Evolutionary conservation across 2,797 vertebrate genomes (phyloP), one percentile per base, ranked within the genome.

Genomic region (Chrosomus eos): DNA sequence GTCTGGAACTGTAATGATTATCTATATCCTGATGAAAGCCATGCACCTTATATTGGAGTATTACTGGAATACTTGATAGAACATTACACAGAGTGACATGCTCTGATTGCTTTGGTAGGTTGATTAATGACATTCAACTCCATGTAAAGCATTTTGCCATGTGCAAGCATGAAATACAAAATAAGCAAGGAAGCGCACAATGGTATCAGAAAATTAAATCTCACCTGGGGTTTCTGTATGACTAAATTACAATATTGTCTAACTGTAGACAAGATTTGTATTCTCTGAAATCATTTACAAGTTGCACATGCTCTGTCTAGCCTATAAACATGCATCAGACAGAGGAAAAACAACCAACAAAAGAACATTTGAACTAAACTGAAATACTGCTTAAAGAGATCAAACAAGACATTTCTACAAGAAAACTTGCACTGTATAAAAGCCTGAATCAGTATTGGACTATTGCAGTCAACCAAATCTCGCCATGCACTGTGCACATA

Each of bases 31-130:
- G 18, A 58, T 60, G 51, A 70, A 72, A 40, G 53, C 36, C 28
- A 19, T 71, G 9, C 2, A 31, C 18, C 51, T 43, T 58, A 14
- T 43, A 28, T 9, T 19, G 7, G 18, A 58, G 51, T 26, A 45
- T 23, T 26, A 14, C n/a, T 81, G 51, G 3, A 81, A 81, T 40
- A 31, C 33, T 53, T 81, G 45, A 53, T 38, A 53, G 33, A 40
- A 28, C 66, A 71, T 81, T 71, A 53, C 33, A 67, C 45, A 5
- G 53, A 81, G 16, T 70, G 36, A 60, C n/a, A 71, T 36, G 36
- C 18, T 21, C 18, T 71, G 36, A 71, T 38, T 70, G 23, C 18
- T 7, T 43, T 72, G 36, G 43, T 58, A 72, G 51, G 38, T 43
- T 81, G 33, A 71, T 31, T 71, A 55, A 72, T 55, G 43, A 6